Evolutionary conservation across 2,797 vertebrate genomes (phyloP).

Genomic region (Furcifer pardalis): DNA sequence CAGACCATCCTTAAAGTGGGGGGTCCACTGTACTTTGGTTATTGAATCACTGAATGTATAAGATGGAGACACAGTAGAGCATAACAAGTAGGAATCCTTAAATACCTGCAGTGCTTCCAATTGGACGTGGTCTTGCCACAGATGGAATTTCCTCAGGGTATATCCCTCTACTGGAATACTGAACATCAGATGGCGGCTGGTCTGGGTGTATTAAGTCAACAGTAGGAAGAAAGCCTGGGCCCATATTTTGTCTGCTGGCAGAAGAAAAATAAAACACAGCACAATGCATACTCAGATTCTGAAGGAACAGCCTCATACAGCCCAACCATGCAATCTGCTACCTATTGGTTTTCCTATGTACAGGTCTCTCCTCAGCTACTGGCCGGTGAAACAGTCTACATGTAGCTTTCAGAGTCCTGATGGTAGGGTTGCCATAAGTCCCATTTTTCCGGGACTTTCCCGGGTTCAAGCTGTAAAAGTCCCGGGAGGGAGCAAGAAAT

Average conservation of each 20-base stretch:
- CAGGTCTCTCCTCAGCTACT: background rate
- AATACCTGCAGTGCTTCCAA: constrained; percentile 93
- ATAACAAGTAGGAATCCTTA: background rate
- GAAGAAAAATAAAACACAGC: constrained; percentile 43
- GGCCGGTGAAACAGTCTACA: background rate
- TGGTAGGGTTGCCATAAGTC: no score
- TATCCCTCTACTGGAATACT: constrained; percentile 82
- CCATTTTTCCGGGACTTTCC: no score
- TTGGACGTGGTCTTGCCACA: constrained; percentile 89
- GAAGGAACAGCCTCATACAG: background rate
- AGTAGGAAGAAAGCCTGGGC: constrained; percentile 81
- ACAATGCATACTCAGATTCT: background rate
- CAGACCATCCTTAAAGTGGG: no score
- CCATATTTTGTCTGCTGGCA: constrained; percentile 81
- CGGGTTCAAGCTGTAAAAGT: no score
- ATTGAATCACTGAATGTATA: background rate
- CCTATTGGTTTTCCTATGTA: background rate
- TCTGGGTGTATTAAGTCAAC: constrained; percentile 78
- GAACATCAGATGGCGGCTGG: constrained; percentile 71
- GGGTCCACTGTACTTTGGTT: no score
- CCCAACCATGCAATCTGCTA: background rate
- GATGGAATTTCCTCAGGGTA: constrained; percentile 88
- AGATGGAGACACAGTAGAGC: background rate
- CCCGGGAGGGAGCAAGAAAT: no score
- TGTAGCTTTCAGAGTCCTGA: background rate